Base-by-base conservation (phyloP, 2,113 vertebrate species). In the Malaclemys terrapin region DNA sequence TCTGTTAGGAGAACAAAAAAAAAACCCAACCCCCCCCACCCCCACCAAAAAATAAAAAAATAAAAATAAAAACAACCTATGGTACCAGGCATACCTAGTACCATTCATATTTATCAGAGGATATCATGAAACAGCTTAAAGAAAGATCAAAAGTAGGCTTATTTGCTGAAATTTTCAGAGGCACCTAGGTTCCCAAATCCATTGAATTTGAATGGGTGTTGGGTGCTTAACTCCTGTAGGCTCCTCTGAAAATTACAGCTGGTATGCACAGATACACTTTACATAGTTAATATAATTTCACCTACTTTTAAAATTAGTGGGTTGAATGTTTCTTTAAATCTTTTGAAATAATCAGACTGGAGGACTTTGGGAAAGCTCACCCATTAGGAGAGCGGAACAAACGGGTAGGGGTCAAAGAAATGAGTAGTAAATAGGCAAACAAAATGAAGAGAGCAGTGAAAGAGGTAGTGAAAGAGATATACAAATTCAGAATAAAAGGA, bases 131-230 rank as follows among this genome's bases (percentile, higher is more conserved):
- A 52, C 6, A 76, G 79, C 89, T 91, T 81, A 95, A 91, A 94
- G 91, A 84, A 93, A 91, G 92, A 97, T 96, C 96, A 97, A 96
- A 83, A 17, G 13, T 22, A 17, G 4, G 65, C 49, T 91, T 89
- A 78, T 5, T 47, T 38, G 89, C 53, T 13, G 5, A 3, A 82
- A 86, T 83, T 92, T 65, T 83, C 81, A 88, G 90, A 95, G 89
- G 93, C 0, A 2, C n/a, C 72, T 50, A 25, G 52, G 75, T 11
- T 38, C n/a, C 65, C 87, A 75, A 93, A 85, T 31, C 42, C 3
- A n/a, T 53, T 87, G 65, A 20, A 27, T 93, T 95, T 85, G 78
- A 59, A 92, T 93, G 89, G 47, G 50, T 85, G 14, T 90, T 87
- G 12, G 5, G 12, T 45, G 24, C 42, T 45, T 47, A 4, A 27